phyloP scores from a whole-genome alignment of 2,888 invertebrate genomes.

The Axea sp. region DNA sequence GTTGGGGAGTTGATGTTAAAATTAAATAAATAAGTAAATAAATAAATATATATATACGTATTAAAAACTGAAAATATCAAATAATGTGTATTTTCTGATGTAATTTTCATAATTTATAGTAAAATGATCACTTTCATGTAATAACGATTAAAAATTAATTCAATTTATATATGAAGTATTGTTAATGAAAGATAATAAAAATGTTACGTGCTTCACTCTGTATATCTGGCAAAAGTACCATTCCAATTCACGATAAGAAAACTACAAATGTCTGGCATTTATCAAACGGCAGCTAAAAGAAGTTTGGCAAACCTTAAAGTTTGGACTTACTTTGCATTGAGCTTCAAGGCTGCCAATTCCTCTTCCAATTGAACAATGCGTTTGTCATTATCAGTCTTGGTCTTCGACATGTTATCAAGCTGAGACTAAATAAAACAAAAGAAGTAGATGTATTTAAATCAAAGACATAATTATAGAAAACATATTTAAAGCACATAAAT shows the following conservation, averaged over 20 bases:
- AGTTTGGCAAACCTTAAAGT: slow-evolving; percentile 8
- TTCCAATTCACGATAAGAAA: slow-evolving; percentile 20
- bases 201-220: slow-evolving; percentile 32
- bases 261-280: slow-evolving; percentile 1
- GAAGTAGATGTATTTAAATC: no score
- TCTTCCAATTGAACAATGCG: slow-evolving; percentile 73
- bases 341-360: slow-evolving; percentile 71
- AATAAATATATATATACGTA: no score
- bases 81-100: no score
- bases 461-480: background rate
- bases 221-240: slow-evolving; percentile 32
- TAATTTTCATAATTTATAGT: no score
- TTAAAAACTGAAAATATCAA: no score
- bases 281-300: slow-evolving; percentile 21
- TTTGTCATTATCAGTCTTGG: slow-evolving; percentile 71
- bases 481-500: no score
- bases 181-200: slow-evolving; percentile 34
- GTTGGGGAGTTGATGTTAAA: no score
- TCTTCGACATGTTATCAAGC: slow-evolving; percentile 69
- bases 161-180: no score
- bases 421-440: slow-evolving; percentile 66
- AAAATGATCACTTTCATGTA: no score
- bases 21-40: no score
- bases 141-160: no score
- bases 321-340: slow-evolving; percentile 74